Evolutionary conservation across 2,888 invertebrate species (phyloP), one percentile per base, ranked within the genome.

Genomic region (Melinopterus prodromus): DNA sequence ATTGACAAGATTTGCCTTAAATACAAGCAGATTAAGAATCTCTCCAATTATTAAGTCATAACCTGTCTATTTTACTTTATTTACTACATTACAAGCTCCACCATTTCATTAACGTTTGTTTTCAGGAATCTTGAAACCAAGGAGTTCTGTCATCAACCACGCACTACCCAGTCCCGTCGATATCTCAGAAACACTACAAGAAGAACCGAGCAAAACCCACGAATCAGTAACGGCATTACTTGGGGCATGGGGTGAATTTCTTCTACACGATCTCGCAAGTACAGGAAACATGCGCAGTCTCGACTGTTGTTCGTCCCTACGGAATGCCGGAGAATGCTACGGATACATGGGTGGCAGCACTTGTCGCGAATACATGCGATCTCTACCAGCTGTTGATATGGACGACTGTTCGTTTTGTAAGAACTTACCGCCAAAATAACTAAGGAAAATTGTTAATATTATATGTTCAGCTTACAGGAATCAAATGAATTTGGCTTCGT

Each of bases 401-500:
- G 93, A 93, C 82, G 89, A 91, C 0, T 94, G 94, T 86, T 90
- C 90, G 76, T 94, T 93, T 86, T 91, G 94, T 94, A 89, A 92
- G 88, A 79, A 26, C 7, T 12, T 16, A 9, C 12, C 53, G 7
- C 53, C 53, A 15, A 35, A 15, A 12, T 12, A 0, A 35, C 38
- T 69, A 37, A 15, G 15, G 16, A 15, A 35, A 15, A 12, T 12
- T 0, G 53, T 36, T 69, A 37, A 15, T 76, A 69, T 77, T 77
- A 77, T 15, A 12, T 16, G 85, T 86, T 6, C 88, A 95, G 95
- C 93, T 81, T 90, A 92, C 81, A 92, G 97, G 75, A 94, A 97
- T 84, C 96, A 97, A 87, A 95, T 97, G 94, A 97, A 97, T 88
- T 90, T 94, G 80, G 97, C 95, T 0, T 95, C 97, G 0, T 92